These are phyloP conservation scores for Pecten maximus DNA, from an alignment of 2,888 invertebrate species.

Conservation along the genomic window DNA sequence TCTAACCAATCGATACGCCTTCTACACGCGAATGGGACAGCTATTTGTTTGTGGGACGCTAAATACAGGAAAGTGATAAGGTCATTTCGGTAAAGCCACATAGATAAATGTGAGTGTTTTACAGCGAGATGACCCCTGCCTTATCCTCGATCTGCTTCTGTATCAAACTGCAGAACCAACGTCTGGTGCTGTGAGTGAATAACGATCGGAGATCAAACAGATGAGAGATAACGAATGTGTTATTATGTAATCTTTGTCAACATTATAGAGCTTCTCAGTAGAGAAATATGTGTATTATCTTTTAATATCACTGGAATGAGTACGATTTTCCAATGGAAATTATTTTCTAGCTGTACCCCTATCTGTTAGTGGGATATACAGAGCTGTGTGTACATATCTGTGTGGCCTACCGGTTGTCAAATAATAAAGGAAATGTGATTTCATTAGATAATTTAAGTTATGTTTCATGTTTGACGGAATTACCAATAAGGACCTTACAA, in stretches of 20 bases:
- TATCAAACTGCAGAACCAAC: neutral
- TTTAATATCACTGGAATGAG: too few relatives aligned
- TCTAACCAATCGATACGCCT: neutral
- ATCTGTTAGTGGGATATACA: too few relatives aligned
- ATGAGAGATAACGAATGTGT: neutral
- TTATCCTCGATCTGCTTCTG: neutral
- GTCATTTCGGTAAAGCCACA: neutral
- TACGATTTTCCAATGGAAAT: too few relatives aligned
- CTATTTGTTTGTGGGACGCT: neutral
- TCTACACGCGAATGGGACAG: neutral
- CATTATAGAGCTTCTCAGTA: too few relatives aligned
- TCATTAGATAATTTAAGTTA: too few relatives aligned
- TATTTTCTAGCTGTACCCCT: too few relatives aligned
- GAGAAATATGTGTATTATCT: too few relatives aligned
- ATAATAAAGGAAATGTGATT: too few relatives aligned
- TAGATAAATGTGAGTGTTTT: neutral
- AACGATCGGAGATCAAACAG: neutral
- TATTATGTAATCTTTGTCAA: neutral
- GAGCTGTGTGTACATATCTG: too few relatives aligned
- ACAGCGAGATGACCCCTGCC: neutral
- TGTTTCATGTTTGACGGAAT: too few relatives aligned
- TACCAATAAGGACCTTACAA: too few relatives aligned
- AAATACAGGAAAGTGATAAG: neutral
- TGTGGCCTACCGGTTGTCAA: too few relatives aligned
- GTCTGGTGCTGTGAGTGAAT: neutral